Conservation (phyloP, 2,113 vertebrate species). For the Trematomus loennbergii region DNA sequence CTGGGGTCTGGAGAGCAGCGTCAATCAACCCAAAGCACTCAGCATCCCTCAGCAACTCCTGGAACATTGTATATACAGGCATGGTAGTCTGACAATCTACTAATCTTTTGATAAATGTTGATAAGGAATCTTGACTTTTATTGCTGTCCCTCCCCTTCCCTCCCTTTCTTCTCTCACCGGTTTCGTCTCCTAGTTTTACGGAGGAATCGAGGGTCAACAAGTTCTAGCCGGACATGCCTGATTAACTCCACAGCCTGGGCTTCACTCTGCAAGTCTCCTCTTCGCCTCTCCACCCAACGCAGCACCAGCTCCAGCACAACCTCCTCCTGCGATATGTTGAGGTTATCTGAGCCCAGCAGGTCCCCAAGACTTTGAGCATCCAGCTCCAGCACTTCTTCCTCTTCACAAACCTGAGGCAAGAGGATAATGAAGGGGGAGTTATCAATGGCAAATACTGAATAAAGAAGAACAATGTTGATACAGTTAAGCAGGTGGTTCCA, state of each 20-base stretch:
- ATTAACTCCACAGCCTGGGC: conserved; percentile 87
- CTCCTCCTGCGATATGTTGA: conserved; percentile 92
- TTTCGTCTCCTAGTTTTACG: conserved; percentile 89
- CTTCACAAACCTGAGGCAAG: conserved; percentile 86
- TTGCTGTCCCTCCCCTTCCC: not conserved
- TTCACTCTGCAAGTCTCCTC: conserved; percentile 72
- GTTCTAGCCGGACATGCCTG: conserved; percentile 87
- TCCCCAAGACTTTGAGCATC: conserved; percentile 86
- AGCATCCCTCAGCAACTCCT: conserved; percentile 83
- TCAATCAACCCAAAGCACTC: conserved; percentile 82
- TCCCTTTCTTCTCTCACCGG: conserved; percentile 67
- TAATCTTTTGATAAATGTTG: not conserved
- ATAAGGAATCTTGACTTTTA: not conserved
- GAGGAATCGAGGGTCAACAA: conserved; percentile 90
- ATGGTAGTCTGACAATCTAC: not conserved
- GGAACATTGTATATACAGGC: conserved; percentile 4
- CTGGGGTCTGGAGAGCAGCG: conserved; percentile 80
- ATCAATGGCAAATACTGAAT: not conserved
- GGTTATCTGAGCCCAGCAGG: conserved; percentile 91
- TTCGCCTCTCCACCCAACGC: conserved; percentile 87
- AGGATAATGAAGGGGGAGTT: not conserved
- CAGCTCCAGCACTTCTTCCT: conserved; percentile 91
- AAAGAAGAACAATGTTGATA: not conserved
- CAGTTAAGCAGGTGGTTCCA: not conserved
- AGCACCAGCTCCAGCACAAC: conserved; percentile 91